Conservation (phyloP, 2,797 vertebrate genomes). For the Xenops minutus region DNA sequence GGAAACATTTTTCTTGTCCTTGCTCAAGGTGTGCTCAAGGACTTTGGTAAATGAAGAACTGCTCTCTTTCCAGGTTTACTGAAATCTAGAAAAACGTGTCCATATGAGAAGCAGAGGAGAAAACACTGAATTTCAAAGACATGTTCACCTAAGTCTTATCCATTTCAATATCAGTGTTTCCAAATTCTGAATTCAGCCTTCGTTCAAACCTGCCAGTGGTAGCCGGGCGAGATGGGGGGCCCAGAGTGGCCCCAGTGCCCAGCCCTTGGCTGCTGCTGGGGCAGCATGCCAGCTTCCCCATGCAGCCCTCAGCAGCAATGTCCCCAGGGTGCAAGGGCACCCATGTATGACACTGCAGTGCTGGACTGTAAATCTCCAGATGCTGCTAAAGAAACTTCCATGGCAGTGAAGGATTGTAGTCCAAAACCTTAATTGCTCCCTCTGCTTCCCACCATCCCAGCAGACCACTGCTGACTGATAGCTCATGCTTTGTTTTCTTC, state of each 20-base stretch:
- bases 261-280: too few species aligned
- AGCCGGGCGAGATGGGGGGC: neutral
- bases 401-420: neutral
- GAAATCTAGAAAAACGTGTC: neutral
- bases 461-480: neutral
- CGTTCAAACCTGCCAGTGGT: neutral
- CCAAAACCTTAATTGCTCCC: neutral
- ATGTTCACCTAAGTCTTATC: neutral
- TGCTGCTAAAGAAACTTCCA: neutral
- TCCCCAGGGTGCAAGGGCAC: rapidly evolving
- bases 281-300: neutral
- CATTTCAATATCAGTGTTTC: neutral
- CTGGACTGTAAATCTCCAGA: neutral
- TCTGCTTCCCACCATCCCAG: neutral
- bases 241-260: neutral
- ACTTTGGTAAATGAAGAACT: neutral
- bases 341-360: neutral
- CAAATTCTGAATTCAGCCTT: neutral
- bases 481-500: neutral
- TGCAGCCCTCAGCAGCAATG: neutral
- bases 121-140: neutral
- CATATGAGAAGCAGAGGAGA: rapidly evolving
- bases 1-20: neutral
- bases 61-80: neutral
- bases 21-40: neutral